A percentile compares a stretch with the other conserved stretches of the same genome.
phyloP scores from a whole-genome alignment of 2,888 invertebrate species.

The Cataglyphis livida region DNA sequence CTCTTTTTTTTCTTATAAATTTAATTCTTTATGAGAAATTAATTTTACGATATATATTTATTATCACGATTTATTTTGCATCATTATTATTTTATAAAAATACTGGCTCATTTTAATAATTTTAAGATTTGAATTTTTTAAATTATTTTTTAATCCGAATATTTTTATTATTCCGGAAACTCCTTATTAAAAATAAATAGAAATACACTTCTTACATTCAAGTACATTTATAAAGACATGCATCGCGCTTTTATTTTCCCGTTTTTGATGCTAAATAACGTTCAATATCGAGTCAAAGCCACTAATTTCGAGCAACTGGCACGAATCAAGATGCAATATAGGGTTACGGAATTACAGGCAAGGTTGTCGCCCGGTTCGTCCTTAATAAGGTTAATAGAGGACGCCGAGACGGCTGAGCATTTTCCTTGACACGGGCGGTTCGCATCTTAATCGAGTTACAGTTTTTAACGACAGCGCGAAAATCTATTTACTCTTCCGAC shows the following conservation, averaged over 20 bases:
- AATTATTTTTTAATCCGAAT: not conserved
- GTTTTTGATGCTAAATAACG: constrained; percentile 30
- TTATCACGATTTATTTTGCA: not conserved
- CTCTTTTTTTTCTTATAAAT: not conserved
- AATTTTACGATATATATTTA: not conserved
- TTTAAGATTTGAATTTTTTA: not conserved
- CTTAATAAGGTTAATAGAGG: constrained; percentile 61
- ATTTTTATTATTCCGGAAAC: not conserved
- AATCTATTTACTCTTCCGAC: constrained; percentile 21
- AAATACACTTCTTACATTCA: not conserved
- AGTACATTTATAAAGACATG: not conserved
- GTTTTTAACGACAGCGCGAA: constrained; percentile 38
- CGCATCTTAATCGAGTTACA: constrained; percentile 47
- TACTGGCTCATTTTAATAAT: not conserved
- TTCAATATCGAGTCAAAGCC: constrained; percentile 13
- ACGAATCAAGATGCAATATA: constrained; percentile 62
- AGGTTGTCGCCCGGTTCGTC: constrained; percentile 52
- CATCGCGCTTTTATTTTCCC: constrained; percentile 16
- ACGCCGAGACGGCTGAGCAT: constrained; percentile 30
- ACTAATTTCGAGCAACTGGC: constrained; percentile 51
- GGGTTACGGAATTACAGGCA: constrained; percentile 66
- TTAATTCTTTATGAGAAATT: not conserved
- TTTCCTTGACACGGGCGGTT: constrained; percentile 55
- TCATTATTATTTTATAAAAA: not conserved
- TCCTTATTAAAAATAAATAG: not conserved